These are phyloP conservation scores for Petrolisthes manimaculis DNA, from an alignment of 2,888 invertebrate species.

Conservation along the genomic window DNA sequence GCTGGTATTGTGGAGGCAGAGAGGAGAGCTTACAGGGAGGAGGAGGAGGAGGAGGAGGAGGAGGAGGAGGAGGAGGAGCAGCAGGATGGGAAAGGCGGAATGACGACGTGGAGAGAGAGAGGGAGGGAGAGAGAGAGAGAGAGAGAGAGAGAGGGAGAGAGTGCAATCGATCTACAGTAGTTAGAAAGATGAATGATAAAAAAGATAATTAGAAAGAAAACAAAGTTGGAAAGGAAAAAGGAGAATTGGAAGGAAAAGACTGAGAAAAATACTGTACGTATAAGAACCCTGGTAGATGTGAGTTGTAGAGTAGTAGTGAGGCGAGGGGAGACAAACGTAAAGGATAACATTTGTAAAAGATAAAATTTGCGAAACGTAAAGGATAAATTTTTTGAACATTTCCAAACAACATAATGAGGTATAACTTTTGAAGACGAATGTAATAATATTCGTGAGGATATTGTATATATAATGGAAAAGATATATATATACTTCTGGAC, in stretches of 20 bases:
- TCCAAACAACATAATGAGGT: no score
- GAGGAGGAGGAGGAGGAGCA: background rate
- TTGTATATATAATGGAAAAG: no score
- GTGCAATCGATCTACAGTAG: background rate
- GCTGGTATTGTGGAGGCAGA: background rate
- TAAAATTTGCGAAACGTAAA: no score
- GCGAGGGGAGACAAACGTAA: no score
- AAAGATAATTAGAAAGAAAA: background rate
- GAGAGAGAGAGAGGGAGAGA: background rate
- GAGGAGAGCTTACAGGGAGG: background rate
- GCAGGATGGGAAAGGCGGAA: background rate
- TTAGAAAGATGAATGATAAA: background rate
- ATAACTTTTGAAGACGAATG: no score
- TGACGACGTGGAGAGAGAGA: background rate
- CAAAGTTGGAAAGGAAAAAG: background rate
- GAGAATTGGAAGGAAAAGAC: background rate
- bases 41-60: background rate
- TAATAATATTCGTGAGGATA: no score
- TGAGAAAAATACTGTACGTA: background rate
- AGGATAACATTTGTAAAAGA: no score
- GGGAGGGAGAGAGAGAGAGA: background rate
- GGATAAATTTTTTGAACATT: no score
- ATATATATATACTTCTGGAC: no score
- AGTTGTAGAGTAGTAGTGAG: background rate
- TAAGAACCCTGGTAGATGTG: background rate